A percentile compares a stretch with the other conserved stretches of the same genome.
Conservation (phyloP, 1,140 invertebrate genomes). For the Lepidotrigona ventralis region DNA sequence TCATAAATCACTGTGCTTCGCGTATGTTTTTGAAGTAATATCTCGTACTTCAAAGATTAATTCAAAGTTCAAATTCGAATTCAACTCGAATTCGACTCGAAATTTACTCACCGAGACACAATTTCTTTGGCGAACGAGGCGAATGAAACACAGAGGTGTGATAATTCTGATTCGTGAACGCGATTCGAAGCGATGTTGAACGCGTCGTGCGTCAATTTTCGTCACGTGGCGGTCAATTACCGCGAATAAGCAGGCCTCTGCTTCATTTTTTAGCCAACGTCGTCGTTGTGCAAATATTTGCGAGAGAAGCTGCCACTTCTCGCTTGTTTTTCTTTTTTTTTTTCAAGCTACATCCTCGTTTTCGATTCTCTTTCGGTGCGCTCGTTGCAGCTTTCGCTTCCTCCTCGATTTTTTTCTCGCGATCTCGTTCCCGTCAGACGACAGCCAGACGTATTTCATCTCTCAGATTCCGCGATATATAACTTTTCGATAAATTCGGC, state of each 20-base stretch:
- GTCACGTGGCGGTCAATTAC: conserved; percentile 41
- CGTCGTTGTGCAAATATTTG: conserved; percentile 58
- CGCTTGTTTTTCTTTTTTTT: background rate
- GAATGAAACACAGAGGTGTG: no score
- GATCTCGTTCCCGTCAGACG: background rate
- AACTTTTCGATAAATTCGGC: no score
- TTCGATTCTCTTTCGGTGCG: conserved; percentile 15
- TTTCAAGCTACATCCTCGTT: conserved; percentile 3
- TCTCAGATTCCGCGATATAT: no score
- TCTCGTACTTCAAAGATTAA: no score
- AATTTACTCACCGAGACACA: no score
- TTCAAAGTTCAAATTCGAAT: no score
- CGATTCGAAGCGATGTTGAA: no score
- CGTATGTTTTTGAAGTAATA: no score
- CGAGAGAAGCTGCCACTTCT: conserved; percentile 24
- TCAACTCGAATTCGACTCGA: no score
- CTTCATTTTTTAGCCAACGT: conserved; percentile 50
- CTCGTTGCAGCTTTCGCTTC: background rate
- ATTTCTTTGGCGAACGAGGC: no score
- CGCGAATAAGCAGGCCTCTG: conserved; percentile 6
- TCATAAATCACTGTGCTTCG: no score
- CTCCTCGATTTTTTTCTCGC: background rate
- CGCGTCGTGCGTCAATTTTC: conserved; percentile 3
- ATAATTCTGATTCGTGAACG: no score
- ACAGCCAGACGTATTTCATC: background rate